Evolutionary conservation across 2,797 vertebrate species (phyloP).

Genomic region (Sus cebifrons): DNA sequence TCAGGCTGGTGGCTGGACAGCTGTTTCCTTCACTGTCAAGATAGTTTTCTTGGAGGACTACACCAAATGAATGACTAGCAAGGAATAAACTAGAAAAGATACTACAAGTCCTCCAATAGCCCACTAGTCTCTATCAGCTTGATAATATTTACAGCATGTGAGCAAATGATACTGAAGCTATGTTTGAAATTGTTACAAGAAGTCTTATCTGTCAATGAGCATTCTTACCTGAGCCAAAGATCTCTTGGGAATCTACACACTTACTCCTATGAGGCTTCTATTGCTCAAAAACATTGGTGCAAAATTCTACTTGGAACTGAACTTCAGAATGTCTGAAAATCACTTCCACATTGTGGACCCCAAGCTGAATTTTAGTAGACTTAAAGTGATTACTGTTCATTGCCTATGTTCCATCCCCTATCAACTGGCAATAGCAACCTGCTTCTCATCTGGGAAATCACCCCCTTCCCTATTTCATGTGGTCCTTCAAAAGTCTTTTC

Average conservation of each 20-base stretch:
- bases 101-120: neutral
- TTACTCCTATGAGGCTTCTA: neutral
- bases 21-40: constrained; percentile 68
- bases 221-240: neutral
- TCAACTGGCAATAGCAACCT: neutral
- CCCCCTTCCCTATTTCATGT: neutral
- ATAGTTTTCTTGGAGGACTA: constrained; percentile 44
- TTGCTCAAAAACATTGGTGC: neutral
- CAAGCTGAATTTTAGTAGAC: constrained; percentile 3
- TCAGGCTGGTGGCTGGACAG: constrained; percentile 54
- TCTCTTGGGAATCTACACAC: neutral
- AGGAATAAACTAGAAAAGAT: neutral
- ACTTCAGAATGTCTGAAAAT: constrained; percentile 45
- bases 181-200: neutral
- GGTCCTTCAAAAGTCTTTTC: neutral
- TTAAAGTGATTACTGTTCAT: neutral
- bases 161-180: neutral
- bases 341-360: neutral
- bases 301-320: neutral
- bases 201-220: neutral
- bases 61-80: neutral
- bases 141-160: neutral
- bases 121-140: neutral
- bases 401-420: neutral
- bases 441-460: constrained; percentile 37